These are phyloP conservation scores for Pseudomyrmex cubaensis DNA, from an alignment of 1,140 invertebrate species.

Conservation along the genomic window DNA sequence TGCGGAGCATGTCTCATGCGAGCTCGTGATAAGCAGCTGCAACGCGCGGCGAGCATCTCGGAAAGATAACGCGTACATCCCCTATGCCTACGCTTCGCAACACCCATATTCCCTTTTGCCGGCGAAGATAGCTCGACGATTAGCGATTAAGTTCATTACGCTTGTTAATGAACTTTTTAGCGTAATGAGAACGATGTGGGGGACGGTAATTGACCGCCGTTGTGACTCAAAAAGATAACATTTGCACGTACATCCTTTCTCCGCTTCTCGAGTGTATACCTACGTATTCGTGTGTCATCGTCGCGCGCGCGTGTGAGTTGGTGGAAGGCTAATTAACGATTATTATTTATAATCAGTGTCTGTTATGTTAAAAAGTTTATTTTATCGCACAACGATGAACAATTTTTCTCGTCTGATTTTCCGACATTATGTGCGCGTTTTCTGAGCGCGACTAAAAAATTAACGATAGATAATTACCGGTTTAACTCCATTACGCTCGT, in stretches of 20 bases:
- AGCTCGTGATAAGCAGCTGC: slow-evolving; percentile 54
- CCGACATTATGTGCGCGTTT: not conserved
- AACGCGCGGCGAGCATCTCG: slow-evolving; percentile 25
- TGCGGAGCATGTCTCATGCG: slow-evolving; percentile 69
- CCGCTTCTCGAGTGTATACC: not conserved
- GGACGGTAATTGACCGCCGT: slow-evolving; percentile 49
- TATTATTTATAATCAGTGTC: slow-evolving; percentile 11
- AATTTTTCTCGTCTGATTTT: slow-evolving; percentile 8
- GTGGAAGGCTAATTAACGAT: slow-evolving; percentile 18
- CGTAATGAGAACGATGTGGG: slow-evolving; percentile 50
- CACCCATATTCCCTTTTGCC: slow-evolving; percentile 23
- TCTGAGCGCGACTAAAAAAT: slow-evolving; percentile 22
- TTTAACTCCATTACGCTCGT: slow-evolving; percentile 29
- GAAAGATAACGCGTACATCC: slow-evolving; percentile 45
- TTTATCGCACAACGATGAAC: not conserved
- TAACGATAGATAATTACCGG: slow-evolving; percentile 34
- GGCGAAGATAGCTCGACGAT: slow-evolving; percentile 59
- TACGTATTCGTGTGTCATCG: not conserved
- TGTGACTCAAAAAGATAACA: slow-evolving; percentile 54
- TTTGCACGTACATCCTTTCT: slow-evolving; percentile 42
- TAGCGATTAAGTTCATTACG: slow-evolving; percentile 68
- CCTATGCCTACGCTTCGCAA: slow-evolving; percentile 1
- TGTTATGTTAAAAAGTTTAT: not conserved
- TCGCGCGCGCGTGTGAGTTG: not conserved
- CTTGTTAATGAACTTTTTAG: slow-evolving; percentile 58